Percentiles rank a stretch among this genome's conserved stretches.
These are phyloP conservation scores for Palythoa grandiflora DNA, from an alignment of 92 coral and sea anemone species.

Conservation along the genomic window DNA sequence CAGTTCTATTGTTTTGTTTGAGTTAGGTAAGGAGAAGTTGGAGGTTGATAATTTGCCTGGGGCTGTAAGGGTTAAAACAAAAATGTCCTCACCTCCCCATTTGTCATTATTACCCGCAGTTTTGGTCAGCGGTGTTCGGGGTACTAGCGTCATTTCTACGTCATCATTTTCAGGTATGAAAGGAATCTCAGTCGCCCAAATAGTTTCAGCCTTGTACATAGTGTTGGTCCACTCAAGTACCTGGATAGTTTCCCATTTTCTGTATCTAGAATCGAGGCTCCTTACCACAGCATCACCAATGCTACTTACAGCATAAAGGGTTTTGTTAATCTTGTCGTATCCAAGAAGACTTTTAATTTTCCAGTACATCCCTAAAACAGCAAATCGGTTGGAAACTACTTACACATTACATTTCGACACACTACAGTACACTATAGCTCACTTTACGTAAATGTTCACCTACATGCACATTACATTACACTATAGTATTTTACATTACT, in stretches of 20 bases:
- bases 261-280: constrained; percentile 24
- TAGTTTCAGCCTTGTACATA: constrained; percentile 7
- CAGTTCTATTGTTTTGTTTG: too few relatives aligned
- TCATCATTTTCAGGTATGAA: constrained; percentile 46
- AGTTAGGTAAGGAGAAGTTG: too few relatives aligned
- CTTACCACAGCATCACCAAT: neutral
- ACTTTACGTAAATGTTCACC: too few relatives aligned
- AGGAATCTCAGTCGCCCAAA: constrained; percentile 59
- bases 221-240: constrained; percentile 18
- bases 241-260: constrained; percentile 2
- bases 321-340: neutral
- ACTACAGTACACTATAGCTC: too few relatives aligned
- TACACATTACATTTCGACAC: too few relatives aligned
- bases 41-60: too few relatives aligned
- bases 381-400: neutral
- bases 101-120: constrained; percentile 41
- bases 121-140: constrained; percentile 37
- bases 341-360: constrained; percentile 46
- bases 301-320: constrained; percentile 21
- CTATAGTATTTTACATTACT: too few relatives aligned
- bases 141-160: constrained; percentile 15
- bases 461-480: too few relatives aligned
- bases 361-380: constrained; percentile 30
- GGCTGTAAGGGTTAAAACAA: too few relatives aligned
- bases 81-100: constrained; percentile 48